A percentile compares a stretch with the other conserved stretches of the same genome.
phyloP scores from a whole-genome alignment of 1,140 invertebrate genomes.

The Papilio polytes region DNA sequence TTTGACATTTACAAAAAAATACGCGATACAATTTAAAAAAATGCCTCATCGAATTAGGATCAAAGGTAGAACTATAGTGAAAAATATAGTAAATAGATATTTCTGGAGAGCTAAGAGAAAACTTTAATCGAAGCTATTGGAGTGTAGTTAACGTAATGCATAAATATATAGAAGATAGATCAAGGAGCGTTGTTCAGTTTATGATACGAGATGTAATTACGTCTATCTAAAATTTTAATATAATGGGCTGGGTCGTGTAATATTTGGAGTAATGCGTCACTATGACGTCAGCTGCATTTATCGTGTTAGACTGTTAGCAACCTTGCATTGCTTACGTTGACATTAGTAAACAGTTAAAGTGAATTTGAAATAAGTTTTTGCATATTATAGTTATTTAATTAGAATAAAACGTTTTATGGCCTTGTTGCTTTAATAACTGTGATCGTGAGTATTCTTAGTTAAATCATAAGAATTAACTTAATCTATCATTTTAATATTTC shows the following conservation, averaged over 20 bases:
- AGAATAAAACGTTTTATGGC: background rate
- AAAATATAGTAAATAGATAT: no score
- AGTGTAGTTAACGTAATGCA: no score
- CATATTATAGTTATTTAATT: background rate
- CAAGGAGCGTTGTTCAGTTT: no score
- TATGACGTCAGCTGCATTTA: conserved; percentile 51
- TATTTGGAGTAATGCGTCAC: conserved; percentile 41
- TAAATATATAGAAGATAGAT: no score
- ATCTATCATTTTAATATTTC: no score
- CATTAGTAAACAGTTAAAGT: conserved; percentile 20
- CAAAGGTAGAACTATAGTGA: no score
- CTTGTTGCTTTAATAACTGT: background rate
- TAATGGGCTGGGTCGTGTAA: conserved; percentile 30
- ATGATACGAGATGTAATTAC: conserved; percentile 24
- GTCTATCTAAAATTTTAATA: conserved; percentile 25
- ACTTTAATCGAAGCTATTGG: no score
- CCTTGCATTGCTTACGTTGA: conserved; percentile 32
- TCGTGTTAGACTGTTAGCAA: conserved; percentile 37
- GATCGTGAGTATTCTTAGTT: background rate
- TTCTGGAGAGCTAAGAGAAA: no score
- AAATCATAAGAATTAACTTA: background rate
- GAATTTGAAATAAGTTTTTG: background rate
- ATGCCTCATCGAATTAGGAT: no score
- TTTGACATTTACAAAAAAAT: no score
- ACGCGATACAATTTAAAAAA: no score